phyloP scores from a whole-genome alignment of 2,797 vertebrate genomes.

The Oryzias dopingdopingensis region DNA sequence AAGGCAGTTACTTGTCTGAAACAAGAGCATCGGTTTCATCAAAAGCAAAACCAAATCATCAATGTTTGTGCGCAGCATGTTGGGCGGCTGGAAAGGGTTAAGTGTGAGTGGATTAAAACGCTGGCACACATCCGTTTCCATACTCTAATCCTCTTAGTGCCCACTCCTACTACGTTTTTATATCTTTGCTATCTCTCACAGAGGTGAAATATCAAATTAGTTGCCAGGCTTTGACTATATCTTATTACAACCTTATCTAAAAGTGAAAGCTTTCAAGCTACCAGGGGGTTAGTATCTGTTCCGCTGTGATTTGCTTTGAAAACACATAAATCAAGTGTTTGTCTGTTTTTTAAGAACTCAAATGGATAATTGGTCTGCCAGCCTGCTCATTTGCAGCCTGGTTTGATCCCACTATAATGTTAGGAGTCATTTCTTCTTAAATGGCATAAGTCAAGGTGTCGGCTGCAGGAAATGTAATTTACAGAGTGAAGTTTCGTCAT shows the following conservation, averaged over 20 bases:
- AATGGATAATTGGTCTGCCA: constrained; percentile 45
- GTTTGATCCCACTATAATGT: constrained; percentile 39
- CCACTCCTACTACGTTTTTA: constrained; percentile 81
- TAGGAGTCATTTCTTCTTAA: constrained; percentile 29
- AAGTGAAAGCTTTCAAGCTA: constrained; percentile 48
- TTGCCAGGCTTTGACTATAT: constrained; percentile 78
- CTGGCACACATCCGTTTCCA: constrained; percentile 78
- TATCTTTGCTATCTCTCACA: constrained; percentile 78
- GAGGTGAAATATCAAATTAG: constrained; percentile 85
- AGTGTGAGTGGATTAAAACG: constrained; percentile 79
- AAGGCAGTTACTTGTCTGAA: constrained; percentile 31
- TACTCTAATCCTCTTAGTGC: constrained; percentile 82
- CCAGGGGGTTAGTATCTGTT: constrained; percentile 10
- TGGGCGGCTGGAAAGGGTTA: constrained; percentile 77
- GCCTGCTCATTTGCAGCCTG: constrained; percentile 34
- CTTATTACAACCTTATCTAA: constrained; percentile 82
- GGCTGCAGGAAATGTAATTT: constrained; percentile 4
- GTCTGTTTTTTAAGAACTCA: constrained; percentile 13
- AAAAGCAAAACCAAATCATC: constrained; percentile 58
- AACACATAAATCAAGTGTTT: constrained; percentile 33
- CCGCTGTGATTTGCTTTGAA: constrained; percentile 30
- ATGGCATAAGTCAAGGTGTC: constrained; percentile 5
- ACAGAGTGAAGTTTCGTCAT: constrained; percentile 9
- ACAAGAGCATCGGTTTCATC: constrained; percentile 40
- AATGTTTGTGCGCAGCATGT: constrained; percentile 67